Evolutionary conservation across 2,113 vertebrate genomes (phyloP).

Genomic region (Talpa occidentalis): DNA sequence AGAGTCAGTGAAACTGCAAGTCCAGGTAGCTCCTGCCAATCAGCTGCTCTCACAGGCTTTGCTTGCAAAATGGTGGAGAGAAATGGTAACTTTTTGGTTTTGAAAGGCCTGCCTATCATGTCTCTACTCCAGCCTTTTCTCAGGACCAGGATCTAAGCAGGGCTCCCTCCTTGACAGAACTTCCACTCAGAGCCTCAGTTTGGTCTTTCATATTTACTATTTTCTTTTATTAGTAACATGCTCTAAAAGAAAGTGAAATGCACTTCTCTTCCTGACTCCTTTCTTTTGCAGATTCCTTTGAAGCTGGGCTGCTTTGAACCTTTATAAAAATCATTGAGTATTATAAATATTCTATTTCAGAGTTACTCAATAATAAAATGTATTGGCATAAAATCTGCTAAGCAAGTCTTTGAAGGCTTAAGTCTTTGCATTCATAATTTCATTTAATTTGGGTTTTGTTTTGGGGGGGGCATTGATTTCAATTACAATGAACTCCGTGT

Average conservation of each 20-base stretch:
- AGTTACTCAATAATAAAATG: background rate
- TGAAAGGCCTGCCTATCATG: background rate
- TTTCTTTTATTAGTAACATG: constrained; percentile 5
- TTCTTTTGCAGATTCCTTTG: background rate
- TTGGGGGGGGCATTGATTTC: background rate
- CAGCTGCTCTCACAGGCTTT: background rate
- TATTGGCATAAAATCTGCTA: background rate
- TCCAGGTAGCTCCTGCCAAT: background rate
- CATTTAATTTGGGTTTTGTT: background rate
- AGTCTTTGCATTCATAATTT: constrained; percentile 1
- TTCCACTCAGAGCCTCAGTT: background rate
- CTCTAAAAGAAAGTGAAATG: background rate
- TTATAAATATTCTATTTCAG: background rate
- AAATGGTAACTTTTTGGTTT: background rate
- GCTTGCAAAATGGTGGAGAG: background rate
- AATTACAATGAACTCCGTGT: background rate
- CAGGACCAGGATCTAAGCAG: background rate
- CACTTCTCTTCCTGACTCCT: background rate
- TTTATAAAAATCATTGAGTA: background rate
- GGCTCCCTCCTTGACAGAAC: background rate
- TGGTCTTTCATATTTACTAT: background rate
- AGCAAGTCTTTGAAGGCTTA: background rate
- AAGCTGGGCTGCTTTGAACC: background rate
- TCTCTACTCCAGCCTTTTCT: background rate
- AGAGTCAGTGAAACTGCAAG: background rate